Base-by-base conservation (phyloP, 1,140 invertebrate genomes). In the Pseudomyrmex pallidus region DNA sequence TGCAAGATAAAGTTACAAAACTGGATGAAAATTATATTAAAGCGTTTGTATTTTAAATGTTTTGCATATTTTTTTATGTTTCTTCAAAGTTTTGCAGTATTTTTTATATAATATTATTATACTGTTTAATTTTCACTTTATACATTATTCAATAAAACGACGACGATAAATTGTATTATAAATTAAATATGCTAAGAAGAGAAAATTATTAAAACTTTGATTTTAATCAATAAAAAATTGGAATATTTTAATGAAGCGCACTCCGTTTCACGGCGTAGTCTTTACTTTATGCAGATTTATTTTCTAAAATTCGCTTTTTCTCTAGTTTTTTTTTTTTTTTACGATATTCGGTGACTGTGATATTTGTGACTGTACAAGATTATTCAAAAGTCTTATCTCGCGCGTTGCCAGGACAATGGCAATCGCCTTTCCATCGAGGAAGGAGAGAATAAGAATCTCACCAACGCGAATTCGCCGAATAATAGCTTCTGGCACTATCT, bases 401-500 rank as follows among this genome's bases (percentile, higher is more conserved):
- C 50, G 50, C 50, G 35, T 56, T 44, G 35, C 13, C 17, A 22
- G 8, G 62, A 52, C 20, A 2, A 22, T 52, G 17, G 9, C 44
- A 46, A 50, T 70, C 15, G 20, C 44, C 62, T 66, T 64, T 17
- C 17, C 50, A 44, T 70, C 35, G 22, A 70, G 44, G 76, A 59
- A 72, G 64, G 35, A 25, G 20, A 72, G 15, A 70, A 48, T 20
- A 8, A 44, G 25, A 66, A 70, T 70, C 54, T 70, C 44, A 25
- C 25, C 64, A 35, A 57, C 50, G 50, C 50, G 50, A 52, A 52
- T 0, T 52, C 1, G 46, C 35, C 44, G 44, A 70, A 70, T 80
- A 80, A 80, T 80, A 72, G 66, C 22, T 48, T 44, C 54, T 35
- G 20, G n/a, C n/a, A 80, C 59, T 70, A 80, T 80, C 76, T 72